Evolutionary conservation across 2,113 vertebrate genomes (phyloP).

Genomic region (Calonectris borealis): DNA sequence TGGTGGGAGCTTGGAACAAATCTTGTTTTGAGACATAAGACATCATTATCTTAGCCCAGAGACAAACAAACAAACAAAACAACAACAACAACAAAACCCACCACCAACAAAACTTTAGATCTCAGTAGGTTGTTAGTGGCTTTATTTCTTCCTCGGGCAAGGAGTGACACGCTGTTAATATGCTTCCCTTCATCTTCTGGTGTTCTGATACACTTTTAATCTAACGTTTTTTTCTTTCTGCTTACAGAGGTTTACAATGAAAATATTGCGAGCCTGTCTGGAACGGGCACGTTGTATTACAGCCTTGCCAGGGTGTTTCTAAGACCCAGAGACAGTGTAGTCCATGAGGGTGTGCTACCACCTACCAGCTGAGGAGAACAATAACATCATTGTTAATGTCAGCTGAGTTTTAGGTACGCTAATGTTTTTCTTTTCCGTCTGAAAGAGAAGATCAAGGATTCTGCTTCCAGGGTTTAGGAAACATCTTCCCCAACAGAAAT

Average conservation of each 20-base stretch:
- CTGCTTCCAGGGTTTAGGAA: not conserved
- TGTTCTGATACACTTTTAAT: not conserved
- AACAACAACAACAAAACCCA: not conserved
- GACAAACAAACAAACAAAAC: not conserved
- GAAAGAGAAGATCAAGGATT: not conserved
- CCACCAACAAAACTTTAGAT: not conserved
- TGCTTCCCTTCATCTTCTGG: not conserved
- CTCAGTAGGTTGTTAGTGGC: not conserved
- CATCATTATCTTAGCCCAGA: not conserved
- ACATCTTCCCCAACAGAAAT: not conserved
- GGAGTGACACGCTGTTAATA: not conserved
- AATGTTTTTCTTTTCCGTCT: not conserved
- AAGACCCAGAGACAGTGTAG: not conserved
- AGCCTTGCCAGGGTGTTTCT: constrained; percentile 21
- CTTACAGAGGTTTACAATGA: constrained; percentile 9
- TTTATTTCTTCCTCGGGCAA: not conserved
- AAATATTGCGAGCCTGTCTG: constrained; percentile 22
- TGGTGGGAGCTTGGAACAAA: not conserved
- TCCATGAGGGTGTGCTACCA: not conserved
- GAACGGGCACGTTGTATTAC: not conserved
- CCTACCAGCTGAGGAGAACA: constrained; percentile 24
- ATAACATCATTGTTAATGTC: not conserved
- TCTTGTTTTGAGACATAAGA: not conserved
- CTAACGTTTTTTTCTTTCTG: not conserved
- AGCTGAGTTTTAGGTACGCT: not conserved